Base-by-base conservation (phyloP, 1,140 invertebrate genomes). In the Micrasema minimum region DNA sequence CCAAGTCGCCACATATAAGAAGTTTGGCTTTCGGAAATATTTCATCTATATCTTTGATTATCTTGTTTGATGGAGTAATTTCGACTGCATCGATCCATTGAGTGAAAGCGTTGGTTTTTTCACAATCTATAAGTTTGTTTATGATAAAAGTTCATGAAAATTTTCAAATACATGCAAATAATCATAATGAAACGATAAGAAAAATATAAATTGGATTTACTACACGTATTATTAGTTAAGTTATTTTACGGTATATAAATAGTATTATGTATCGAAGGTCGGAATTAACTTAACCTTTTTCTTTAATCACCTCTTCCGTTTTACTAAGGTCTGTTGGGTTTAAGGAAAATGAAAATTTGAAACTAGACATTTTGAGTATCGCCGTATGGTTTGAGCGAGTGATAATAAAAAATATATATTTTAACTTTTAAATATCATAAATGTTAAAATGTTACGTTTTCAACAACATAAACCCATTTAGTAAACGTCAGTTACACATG, bases 1-100 rank as follows among this genome's bases (percentile, higher is more conserved):
- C 80, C 10, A 83, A 76, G 77, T 83, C 80, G 14, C 77, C 76
- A 72, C 81, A 83, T 37, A 79, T 76, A 73, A 83, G 82, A 74
- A 84, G 80, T 74, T 80, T 80, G 5, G 80, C 80, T 68, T 79
- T 79, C 11, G 59, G 69, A 9, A 78, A 76, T 38, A 80, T 76
- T n/a, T 78, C 65, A 57, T 82, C 79, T 41, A 81, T 59, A 69
- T 80, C 67, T 43, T 77, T 70, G 38, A 80, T 77, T 72, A 79
- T 78, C 41, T 79, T 70, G 65, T 74, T 71, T 71, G 16, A 76
- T 68, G 76, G 77, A 12, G 77, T 48, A 16, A 84, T 76, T 71
- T 80, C 79, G 66, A 77, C 75, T 74, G 82, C 80, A 57, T 84
- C 74, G 4, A 85, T 68, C 76, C 85, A 80, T 41, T 59, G 35